Conservation (phyloP, 2,888 invertebrate species). For the Blera fallax region DNA sequence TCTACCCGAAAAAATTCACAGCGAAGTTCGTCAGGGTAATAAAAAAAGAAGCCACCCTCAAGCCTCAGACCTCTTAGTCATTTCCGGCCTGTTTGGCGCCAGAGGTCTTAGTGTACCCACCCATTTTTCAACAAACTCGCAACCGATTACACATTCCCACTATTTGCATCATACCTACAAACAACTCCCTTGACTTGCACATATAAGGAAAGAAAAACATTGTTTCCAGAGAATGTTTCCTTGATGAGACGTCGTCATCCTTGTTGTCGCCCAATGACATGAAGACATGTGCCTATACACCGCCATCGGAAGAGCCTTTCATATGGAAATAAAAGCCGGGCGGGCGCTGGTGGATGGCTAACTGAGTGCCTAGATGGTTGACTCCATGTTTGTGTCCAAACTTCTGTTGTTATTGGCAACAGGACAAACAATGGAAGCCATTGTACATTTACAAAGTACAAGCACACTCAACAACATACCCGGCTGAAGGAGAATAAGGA, state of each 20-base stretch:
- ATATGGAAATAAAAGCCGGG: slow-evolving; percentile 18
- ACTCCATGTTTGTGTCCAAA: slow-evolving; percentile 65
- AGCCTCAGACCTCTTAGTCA: slow-evolving; percentile 53
- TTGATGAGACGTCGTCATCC: slow-evolving; percentile 40
- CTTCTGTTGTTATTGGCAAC: slow-evolving; percentile 71
- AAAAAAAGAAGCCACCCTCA: slow-evolving; percentile 36
- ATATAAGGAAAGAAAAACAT: slow-evolving; percentile 37
- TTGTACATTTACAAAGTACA: slow-evolving; percentile 22
- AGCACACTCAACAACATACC: slow-evolving; percentile 1
- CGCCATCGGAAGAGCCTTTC: slow-evolving; percentile 31
- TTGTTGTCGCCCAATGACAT: slow-evolving; percentile 55
- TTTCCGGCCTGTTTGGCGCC: slow-evolving; percentile 64
- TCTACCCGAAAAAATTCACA: slow-evolving; percentile 22
- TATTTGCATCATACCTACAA: slow-evolving; percentile 49
- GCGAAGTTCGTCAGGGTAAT: slow-evolving; percentile 27
- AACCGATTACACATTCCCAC: slow-evolving; percentile 26
- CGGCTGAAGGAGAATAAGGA: slow-evolving; percentile 32
- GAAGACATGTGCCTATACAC: slow-evolving; percentile 63
- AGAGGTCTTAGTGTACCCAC: slow-evolving; percentile 44
- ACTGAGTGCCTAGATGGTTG: slow-evolving; percentile 35
- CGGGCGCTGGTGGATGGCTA: slow-evolving; percentile 18
- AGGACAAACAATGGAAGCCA: slow-evolving; percentile 52
- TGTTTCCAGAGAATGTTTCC: slow-evolving; percentile 57
- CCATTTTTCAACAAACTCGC: slow-evolving; percentile 43
- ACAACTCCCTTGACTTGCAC: slow-evolving; percentile 47